Evolutionary conservation across 2,113 vertebrate species (phyloP), one percentile per base, ranked within the genome.

Genomic region (Heterocephalus glaber): DNA sequence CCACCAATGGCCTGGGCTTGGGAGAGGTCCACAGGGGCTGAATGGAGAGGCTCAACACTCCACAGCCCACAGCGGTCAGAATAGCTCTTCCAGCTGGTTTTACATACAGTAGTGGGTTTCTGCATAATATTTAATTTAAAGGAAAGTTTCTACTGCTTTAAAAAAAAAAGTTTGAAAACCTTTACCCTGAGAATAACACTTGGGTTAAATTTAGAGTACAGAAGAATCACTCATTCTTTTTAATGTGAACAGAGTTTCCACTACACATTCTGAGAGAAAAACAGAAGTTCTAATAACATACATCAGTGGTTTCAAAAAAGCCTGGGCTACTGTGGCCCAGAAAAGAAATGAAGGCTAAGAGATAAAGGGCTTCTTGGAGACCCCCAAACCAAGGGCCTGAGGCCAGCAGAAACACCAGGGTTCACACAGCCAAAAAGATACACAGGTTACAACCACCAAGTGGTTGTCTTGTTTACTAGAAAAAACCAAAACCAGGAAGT

Each of bases 81-180:
- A 85, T 8, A 72, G 54, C 88, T 92, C 81, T 77, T 86, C 54
- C 86, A 38, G 84, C 65, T 84, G 60, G 60, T 44, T 94, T 95
- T 96, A 76, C 95, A 95, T 84, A 86, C 35, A 68, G 70, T 90
- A 85, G 4, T 65, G 90, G 76, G 44, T 81, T 94, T 94, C 97
- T 90, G 54, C 60, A 70, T 82, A 92, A 89, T 80, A 72, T 76
- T 86, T 84, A 63, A 95, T 22, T 77, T 76, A 72, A 86, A 95
- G 82, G 65, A 94, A 95, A 92, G 63, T 89, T 97, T 95, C 95
- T 95, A 95, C 65, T 79, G 93, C 82, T 65, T 88, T 58, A 90
- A 93, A 63, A 89, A 88, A 87, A 79, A 74, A 56, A 86, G 60
- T 81, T 74, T 95, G 63, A 96, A 97, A 95, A 85, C 24, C 44